Conservation (phyloP, 2,113 vertebrate species). For the Castor canadensis region DNA sequence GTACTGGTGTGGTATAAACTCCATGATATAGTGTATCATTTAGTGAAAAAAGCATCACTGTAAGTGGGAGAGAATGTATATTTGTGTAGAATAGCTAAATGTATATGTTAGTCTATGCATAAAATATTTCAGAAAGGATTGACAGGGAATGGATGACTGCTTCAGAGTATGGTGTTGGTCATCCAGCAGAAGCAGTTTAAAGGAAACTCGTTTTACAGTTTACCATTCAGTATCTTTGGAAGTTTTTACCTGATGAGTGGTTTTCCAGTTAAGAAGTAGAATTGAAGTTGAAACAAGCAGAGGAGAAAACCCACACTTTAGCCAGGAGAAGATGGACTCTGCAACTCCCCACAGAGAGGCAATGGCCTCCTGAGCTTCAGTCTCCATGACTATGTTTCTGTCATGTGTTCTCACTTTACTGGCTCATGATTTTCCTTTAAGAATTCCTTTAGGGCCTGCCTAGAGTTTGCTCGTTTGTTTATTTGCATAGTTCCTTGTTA, state of each 20-base stretch:
- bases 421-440: background rate
- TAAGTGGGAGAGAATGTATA: background rate
- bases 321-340: background rate
- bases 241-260: background rate
- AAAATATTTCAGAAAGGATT: background rate
- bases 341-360: background rate
- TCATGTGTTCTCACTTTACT: background rate
- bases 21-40: background rate
- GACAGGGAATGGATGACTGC: background rate
- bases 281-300: background rate
- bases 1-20: background rate
- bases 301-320: background rate
- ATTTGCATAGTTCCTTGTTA: background rate
- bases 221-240: background rate
- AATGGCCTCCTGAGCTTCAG: background rate
- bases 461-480: background rate
- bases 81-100: no score
- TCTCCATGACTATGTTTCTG: background rate
- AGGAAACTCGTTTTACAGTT: background rate
- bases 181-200: background rate
- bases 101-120: background rate
- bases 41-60: background rate
- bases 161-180: background rate
- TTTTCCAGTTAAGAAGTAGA: constrained; percentile 17
- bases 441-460: background rate